phyloP scores from a whole-genome alignment of 1,140 invertebrate species.

The Ceratosolen solmsi region DNA sequence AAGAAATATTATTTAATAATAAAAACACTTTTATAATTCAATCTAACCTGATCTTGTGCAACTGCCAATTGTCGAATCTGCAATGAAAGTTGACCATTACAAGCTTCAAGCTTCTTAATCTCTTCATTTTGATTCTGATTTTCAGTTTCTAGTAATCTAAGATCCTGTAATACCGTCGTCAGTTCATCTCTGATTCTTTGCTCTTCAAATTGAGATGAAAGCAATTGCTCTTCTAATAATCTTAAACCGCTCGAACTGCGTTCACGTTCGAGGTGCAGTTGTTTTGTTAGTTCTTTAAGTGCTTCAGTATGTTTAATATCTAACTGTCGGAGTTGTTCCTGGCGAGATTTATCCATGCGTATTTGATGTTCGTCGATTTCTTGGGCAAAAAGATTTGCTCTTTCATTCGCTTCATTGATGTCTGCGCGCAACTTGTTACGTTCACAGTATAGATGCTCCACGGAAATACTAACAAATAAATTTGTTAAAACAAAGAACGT shows the following conservation, averaged over 20 bases:
- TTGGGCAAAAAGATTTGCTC: constrained; percentile 85
- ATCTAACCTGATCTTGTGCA: constrained; percentile 73
- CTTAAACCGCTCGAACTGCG: constrained; percentile 74
- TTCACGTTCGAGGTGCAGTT: constrained; percentile 82
- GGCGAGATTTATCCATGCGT: constrained; percentile 82
- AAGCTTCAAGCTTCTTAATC: constrained; percentile 69
- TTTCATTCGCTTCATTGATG: constrained; percentile 85
- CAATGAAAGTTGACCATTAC: constrained; percentile 69
- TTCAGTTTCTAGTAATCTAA: constrained; percentile 78
- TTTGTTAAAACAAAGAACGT: no score
- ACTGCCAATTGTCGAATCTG: constrained; percentile 72
- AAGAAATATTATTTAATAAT: not conserved
- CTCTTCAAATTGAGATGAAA: constrained; percentile 75
- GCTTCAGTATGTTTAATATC: constrained; percentile 85
- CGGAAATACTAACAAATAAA: constrained; percentile 53
- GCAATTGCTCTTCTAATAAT: constrained; percentile 76
- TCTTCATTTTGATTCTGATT: constrained; percentile 77
- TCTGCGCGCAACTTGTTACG: constrained; percentile 85
- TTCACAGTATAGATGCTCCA: constrained; percentile 81
- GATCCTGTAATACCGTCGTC: constrained; percentile 75
- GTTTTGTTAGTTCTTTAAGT: constrained; percentile 79
- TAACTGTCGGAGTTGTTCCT: constrained; percentile 79
- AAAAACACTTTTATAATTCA: no score
- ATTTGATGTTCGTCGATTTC: constrained; percentile 93
- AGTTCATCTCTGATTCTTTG: constrained; percentile 74